phyloP scores from a whole-genome alignment of 2,113 vertebrate genomes.

The Corythornis madagascariensis region DNA sequence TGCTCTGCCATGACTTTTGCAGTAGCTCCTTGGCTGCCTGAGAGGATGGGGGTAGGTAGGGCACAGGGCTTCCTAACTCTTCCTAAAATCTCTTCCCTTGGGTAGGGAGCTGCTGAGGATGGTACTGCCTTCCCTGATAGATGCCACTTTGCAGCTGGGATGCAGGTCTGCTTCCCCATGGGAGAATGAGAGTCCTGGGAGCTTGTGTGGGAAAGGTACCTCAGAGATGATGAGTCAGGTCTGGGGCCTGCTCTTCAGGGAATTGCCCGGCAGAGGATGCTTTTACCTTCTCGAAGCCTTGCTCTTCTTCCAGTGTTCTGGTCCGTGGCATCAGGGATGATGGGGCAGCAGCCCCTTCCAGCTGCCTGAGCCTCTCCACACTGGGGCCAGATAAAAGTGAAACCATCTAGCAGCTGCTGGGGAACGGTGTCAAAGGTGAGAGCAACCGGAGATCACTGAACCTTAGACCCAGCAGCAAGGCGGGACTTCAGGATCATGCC shows the following conservation, averaged over 20 bases:
- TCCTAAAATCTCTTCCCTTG: neutral
- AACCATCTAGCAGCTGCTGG: neutral
- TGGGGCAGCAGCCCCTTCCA: fast-evolving
- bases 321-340: neutral
- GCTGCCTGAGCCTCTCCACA: fast-evolving
- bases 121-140: fast-evolving
- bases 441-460: neutral
- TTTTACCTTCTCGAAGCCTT: slow-evolving; percentile 29
- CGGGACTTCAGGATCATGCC: neutral
- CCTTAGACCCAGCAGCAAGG: neutral
- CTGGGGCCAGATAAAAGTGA: neutral
- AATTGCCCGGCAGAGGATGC: fast-evolving
- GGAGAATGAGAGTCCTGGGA: neutral
- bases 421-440: neutral
- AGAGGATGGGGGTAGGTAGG: neutral
- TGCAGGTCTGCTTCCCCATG: neutral
- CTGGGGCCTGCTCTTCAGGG: neutral
- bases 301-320: fast-evolving
- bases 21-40: fast-evolving
- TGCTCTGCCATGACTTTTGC: fast-evolving
- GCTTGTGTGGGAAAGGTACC: neutral
- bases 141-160: neutral
- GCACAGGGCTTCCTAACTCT: neutral
- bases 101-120: neutral
- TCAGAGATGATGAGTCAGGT: fast-evolving